Evolutionary conservation across 2,113 vertebrate species (phyloP).

Genomic region (Raja brachyura): DNA sequence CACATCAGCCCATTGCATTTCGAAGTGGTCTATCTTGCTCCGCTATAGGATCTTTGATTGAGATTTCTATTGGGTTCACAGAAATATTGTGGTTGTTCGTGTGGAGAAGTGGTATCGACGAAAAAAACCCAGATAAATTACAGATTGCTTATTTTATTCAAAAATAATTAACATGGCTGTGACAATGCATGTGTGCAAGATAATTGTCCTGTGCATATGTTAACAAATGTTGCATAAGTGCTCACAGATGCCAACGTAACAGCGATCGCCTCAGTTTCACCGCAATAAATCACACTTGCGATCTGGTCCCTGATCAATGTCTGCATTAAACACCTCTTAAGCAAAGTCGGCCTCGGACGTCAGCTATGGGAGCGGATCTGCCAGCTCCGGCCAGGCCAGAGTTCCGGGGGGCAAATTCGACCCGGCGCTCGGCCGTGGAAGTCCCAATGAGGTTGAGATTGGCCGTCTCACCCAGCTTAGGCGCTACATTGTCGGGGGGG

Average conservation of each 20-base stretch:
- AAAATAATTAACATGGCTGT: neutral
- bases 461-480: too few relatives aligned
- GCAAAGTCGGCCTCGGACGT: too few relatives aligned
- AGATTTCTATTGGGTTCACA: neutral
- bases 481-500: too few relatives aligned
- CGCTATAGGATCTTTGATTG: too few relatives aligned
- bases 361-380: too few relatives aligned
- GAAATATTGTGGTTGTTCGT: neutral
- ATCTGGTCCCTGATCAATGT: neutral
- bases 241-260: neutral
- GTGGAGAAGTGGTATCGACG: neutral
- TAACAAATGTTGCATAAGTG: neutral
- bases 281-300: neutral
- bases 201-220: neutral
- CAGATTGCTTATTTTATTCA: conserved; percentile 12
- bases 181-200: neutral
- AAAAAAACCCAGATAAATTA: neutral
- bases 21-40: too few relatives aligned
- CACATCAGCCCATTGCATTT: too few relatives aligned
- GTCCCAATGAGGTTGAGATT: too few relatives aligned
- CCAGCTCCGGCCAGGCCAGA: too few relatives aligned
- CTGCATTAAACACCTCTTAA: neutral
- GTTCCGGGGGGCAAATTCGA: too few relatives aligned
- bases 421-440: too few relatives aligned
- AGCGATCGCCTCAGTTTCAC: neutral